Base-by-base conservation (phyloP, 2,888 invertebrate species). In the Lasioglossum malachurum region DNA sequence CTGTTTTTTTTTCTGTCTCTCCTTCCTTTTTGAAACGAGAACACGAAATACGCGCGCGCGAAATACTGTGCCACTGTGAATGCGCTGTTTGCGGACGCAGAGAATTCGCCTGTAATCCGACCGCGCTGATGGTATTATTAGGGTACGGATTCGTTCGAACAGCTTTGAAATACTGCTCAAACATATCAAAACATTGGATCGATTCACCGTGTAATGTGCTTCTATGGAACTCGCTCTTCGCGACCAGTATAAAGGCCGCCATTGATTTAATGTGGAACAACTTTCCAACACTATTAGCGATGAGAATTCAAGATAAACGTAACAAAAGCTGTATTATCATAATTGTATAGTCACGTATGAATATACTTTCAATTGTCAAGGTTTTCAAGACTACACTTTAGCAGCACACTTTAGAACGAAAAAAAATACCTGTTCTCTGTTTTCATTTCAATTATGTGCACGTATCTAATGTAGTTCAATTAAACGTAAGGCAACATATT, bases 51-150 rank as follows among this genome's bases (percentile, higher is more conserved):
- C 57, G 23, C 44, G 3, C 44, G 3, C 14, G 12, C 14, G 44
- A 14, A 44, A 14, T 64, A 46, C 16, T 19, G 16, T 16, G 0
- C 12, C 75, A 46, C 16, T 79, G 83, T 73, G 72, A 75, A 78
- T 27, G 75, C 41, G 12, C 14, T 14, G 27, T 27, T 19, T 53
- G 41, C 31, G 31, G 46, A 16, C 31, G 8, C 16, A 27, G 31
- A 27, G 5, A 60, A n/a, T 49, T 16, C 38, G 27, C 7, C 8
- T 75, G 60, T 75, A 78, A 84, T 77, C 27, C 49, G 44, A 41
- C 5, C 14, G 35, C 14, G 35, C 14, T n/a, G 73, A 82, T 76
- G 60, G 41, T n/a, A 60, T 77, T 71, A 53, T 75, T 76, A 64
- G 64, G 64, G 1, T 14, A 64, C 64, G 31, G 14, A 31, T 31